Conservation (phyloP, 2,797 vertebrate species). For the Zenarchopterus dispar region DNA sequence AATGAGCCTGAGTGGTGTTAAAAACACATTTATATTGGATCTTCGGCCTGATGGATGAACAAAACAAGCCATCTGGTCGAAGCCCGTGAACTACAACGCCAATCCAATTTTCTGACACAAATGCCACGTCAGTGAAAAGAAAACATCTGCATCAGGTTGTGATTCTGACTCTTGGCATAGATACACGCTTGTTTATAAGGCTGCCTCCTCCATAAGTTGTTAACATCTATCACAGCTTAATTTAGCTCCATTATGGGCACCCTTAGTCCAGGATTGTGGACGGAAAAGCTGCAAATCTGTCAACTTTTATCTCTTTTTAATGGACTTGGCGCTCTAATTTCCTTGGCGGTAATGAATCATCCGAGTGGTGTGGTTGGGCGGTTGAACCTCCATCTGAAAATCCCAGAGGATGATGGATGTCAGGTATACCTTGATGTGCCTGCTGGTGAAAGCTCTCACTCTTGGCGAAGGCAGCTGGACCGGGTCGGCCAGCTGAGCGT, state of each 20-base stretch:
- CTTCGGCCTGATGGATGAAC: too few relatives aligned
- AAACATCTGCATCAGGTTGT: too few relatives aligned
- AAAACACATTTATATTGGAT: too few relatives aligned
- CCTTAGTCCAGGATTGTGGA: conserved; percentile 24
- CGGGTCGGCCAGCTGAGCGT: conserved; percentile 18
- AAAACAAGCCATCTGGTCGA: too few relatives aligned
- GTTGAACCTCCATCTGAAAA: conserved; percentile 60
- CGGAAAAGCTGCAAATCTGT: conserved; percentile 55
- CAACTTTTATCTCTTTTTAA: conserved; percentile 70
- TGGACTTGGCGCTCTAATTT: conserved; percentile 73
- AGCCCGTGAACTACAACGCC: too few relatives aligned
- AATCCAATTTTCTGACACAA: too few relatives aligned
- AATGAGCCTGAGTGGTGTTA: too few relatives aligned
- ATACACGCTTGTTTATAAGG: too few relatives aligned
- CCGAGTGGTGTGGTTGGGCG: conserved; percentile 61
- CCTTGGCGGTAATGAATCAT: conserved; percentile 72
- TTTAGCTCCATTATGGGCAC: conserved; percentile 19
- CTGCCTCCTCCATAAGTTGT: too few relatives aligned
- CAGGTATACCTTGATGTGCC: conserved; percentile 62
- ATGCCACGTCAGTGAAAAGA: too few relatives aligned
- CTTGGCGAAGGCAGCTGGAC: conserved; percentile 16
- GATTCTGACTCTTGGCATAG: too few relatives aligned
- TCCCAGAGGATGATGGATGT: conserved; percentile 78
- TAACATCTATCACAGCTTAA: conserved; percentile 14
- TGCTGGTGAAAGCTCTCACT: conserved; percentile 49